Conservation (phyloP, 1,140 invertebrate species). For the Drosophila tani region DNA sequence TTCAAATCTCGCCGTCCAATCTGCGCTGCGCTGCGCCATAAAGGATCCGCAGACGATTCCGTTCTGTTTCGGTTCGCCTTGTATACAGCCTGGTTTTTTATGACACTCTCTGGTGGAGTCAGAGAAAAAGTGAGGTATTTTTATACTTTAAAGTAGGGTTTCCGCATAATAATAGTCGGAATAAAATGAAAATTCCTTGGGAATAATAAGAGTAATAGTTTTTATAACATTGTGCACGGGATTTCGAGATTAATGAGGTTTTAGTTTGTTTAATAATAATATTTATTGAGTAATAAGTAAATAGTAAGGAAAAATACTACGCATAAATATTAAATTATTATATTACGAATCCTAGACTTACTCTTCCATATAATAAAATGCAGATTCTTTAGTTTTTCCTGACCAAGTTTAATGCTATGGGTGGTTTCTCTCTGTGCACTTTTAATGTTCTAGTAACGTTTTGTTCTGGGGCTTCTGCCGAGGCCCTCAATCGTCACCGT, state of each 20-base stretch:
- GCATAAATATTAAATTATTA: no score
- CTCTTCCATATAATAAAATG: no score
- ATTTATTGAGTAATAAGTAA: no score
- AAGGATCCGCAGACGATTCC: constrained; percentile 40
- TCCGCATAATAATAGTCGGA: neutral
- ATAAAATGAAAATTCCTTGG: no score
- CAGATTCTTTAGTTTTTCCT: no score
- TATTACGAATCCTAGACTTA: no score
- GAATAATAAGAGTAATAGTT: neutral
- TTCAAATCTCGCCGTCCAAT: constrained; percentile 72
- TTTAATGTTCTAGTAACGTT: constrained; percentile 68
- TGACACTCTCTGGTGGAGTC: constrained; percentile 63
- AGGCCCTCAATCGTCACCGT: constrained; percentile 47
- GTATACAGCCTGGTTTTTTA: constrained; percentile 48
- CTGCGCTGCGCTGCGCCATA: constrained; percentile 48
- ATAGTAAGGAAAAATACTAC: no score
- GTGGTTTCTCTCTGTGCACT: constrained; percentile 4
- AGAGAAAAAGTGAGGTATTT: neutral
- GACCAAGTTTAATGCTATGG: no score
- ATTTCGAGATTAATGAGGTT: no score
- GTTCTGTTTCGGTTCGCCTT: constrained; percentile 9
- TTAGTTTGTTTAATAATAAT: neutral
- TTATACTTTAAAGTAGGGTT: no score
- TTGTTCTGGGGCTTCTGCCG: constrained; percentile 32
- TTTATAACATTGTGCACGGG: no score